A percentile compares a stretch with the other conserved stretches of the same genome.
Evolutionary conservation across 2,888 invertebrate species (phyloP).

Genomic region (Chrysomela aeneicollis): DNA sequence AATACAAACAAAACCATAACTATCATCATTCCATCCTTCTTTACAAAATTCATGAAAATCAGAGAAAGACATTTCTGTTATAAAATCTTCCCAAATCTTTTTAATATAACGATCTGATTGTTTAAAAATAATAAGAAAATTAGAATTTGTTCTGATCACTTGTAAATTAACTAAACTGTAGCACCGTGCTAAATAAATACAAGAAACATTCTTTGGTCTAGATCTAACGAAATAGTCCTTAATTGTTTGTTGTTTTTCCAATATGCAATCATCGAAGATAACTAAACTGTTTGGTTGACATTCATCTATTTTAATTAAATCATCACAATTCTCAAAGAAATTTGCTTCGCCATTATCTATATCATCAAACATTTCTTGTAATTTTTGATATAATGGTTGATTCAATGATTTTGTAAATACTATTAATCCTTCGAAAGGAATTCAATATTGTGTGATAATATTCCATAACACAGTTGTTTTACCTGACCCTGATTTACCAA

Average conservation of each 20-base stretch:
- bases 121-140: conserved; percentile 18
- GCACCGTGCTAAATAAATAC: conserved; percentile 19
- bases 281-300: too few species aligned
- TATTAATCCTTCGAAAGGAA: conserved; percentile 13
- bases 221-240: conserved; percentile 1
- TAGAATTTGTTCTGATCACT: conserved; percentile 20
- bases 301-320: conserved; percentile 1
- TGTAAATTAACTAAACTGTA: conserved; percentile 15
- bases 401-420: conserved; percentile 18
- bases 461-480: conserved; percentile 23
- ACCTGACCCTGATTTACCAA: conserved; percentile 18
- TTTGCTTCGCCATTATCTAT: conserved; percentile 14
- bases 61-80: conserved; percentile 23
- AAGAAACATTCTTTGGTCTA: conserved; percentile 20
- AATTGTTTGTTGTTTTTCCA: conserved; percentile 11
- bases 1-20: conserved; percentile 16
- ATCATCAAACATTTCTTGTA: conserved; percentile 17
- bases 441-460: conserved; percentile 17
- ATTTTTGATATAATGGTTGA: conserved; percentile 12
- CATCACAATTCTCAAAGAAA: conserved; percentile 13
- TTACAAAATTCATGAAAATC: conserved; percentile 18
- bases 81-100: conserved; percentile 24
- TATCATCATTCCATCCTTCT: conserved; percentile 16
- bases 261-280: conserved; percentile 11
- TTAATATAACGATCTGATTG: conserved; percentile 19